phyloP scores from a whole-genome alignment of 2,113 vertebrate genomes.

The Irena cyanogastra region DNA sequence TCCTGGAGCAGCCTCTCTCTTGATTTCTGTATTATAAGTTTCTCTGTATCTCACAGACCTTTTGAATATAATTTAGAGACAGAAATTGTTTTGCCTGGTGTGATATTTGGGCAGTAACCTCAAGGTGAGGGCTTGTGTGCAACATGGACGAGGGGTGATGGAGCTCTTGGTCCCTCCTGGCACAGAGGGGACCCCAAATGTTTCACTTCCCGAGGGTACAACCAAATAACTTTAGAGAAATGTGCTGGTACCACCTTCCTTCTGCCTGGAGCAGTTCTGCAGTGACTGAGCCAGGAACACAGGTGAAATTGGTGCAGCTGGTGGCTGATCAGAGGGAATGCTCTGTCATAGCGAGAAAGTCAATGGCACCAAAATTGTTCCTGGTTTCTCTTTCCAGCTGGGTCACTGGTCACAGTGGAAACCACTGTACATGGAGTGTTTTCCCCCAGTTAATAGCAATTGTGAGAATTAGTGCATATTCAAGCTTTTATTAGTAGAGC shows the following conservation, averaged over 20 bases:
- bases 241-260: not conserved
- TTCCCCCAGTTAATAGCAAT: not conserved
- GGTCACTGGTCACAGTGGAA: not conserved
- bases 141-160: not conserved
- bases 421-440: not conserved
- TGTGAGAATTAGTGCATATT: not conserved
- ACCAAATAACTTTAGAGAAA: not conserved
- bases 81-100: not conserved
- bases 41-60: not conserved
- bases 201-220: fast-evolving
- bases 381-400: not conserved
- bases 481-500: not conserved
- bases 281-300: not conserved
- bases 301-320: not conserved
- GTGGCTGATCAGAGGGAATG: not conserved
- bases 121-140: not conserved
- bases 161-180: not conserved
- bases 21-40: not conserved
- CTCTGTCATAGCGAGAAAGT: not conserved
- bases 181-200: not conserved
- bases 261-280: not conserved
- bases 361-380: not conserved
- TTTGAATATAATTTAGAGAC: not conserved
- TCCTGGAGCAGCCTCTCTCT: not conserved
- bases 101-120: not conserved